Evolutionary conservation across 2,888 invertebrate species (phyloP).

Genomic region (Plagodis dolabraria): DNA sequence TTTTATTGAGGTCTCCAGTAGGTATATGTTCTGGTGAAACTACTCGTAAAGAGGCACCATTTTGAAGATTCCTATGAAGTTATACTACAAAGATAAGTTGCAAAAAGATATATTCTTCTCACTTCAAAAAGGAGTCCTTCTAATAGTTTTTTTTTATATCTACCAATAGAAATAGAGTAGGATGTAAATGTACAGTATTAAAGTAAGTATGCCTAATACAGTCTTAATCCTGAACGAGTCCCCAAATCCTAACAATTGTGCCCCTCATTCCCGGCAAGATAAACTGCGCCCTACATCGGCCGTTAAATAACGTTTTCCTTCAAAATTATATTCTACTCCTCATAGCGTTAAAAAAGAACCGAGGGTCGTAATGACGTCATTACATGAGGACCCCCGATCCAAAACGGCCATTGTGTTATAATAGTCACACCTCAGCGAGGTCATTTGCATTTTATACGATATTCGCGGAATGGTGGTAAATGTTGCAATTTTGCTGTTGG

Average conservation of each 20-base stretch:
- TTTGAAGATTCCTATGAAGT: no score
- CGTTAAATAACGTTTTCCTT: conserved; percentile 30
- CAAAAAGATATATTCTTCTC: no score
- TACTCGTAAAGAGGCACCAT: no score
- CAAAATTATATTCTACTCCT: conserved; percentile 35
- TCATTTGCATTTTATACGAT: conserved; percentile 52
- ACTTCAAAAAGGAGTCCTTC: no score
- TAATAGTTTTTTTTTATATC: neutral
- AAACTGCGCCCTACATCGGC: conserved; percentile 23
- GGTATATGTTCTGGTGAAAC: no score
- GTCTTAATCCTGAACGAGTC: conserved; percentile 11
- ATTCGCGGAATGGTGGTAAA: conserved; percentile 25
- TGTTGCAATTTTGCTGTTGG: conserved; percentile 21
- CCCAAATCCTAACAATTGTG: conserved; percentile 13
- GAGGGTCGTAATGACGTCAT: conserved; percentile 41
- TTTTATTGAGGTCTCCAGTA: no score
- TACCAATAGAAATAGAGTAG: neutral
- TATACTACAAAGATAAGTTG: no score
- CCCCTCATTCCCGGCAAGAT: conserved; percentile 17
- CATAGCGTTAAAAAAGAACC: conserved; percentile 32
- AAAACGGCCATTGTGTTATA: conserved; percentile 53
- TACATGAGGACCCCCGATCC: conserved; percentile 50
- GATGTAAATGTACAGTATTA: neutral
- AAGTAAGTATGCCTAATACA: conserved; percentile 2
- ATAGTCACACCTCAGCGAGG: conserved; percentile 49